Percentiles rank a stretch among this genome's conserved stretches.
Evolutionary conservation across 2,888 invertebrate genomes (phyloP).

Genomic region (Anodontia alba): DNA sequence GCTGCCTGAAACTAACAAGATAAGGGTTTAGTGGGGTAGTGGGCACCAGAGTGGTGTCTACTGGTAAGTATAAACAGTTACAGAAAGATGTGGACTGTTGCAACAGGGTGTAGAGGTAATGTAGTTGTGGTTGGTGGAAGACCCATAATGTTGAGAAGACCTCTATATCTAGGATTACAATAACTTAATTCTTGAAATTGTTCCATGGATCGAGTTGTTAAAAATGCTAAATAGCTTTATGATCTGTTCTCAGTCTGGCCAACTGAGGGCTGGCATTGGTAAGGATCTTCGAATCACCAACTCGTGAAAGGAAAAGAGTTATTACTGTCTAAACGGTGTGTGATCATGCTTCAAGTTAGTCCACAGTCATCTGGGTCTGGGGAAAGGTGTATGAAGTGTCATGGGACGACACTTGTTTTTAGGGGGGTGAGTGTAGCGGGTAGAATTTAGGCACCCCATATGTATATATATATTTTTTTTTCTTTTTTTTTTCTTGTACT

Average conservation of each 20-base stretch:
- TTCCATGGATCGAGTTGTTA: not conserved
- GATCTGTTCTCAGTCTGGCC: conserved; percentile 1
- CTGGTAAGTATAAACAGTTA: not conserved
- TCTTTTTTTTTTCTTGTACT: too few relatives aligned
- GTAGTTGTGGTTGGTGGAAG: not conserved
- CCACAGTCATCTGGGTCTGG: not conserved
- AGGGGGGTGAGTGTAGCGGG: not conserved
- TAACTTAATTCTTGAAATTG: not conserved
- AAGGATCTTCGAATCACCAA: not conserved
- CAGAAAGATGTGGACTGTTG: not conserved
- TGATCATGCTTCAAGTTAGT: not conserved
- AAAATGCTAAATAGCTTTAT: not conserved
- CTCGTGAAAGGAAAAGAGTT: not conserved
- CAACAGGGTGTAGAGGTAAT: not conserved
- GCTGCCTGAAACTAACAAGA: not conserved
- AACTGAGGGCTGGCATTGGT: not conserved
- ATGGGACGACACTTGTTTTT: conserved; percentile 9
- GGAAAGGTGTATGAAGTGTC: not conserved
- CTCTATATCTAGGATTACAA: not conserved
- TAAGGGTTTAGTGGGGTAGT: not conserved
- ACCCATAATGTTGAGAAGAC: not conserved
- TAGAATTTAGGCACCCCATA: too few relatives aligned
- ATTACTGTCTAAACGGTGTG: not conserved
- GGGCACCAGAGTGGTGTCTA: not conserved
- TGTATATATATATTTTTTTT: too few relatives aligned